These are phyloP conservation scores for Keiferia lycopersicella DNA, from an alignment of 2,888 invertebrate genomes.

Conservation along the genomic window DNA sequence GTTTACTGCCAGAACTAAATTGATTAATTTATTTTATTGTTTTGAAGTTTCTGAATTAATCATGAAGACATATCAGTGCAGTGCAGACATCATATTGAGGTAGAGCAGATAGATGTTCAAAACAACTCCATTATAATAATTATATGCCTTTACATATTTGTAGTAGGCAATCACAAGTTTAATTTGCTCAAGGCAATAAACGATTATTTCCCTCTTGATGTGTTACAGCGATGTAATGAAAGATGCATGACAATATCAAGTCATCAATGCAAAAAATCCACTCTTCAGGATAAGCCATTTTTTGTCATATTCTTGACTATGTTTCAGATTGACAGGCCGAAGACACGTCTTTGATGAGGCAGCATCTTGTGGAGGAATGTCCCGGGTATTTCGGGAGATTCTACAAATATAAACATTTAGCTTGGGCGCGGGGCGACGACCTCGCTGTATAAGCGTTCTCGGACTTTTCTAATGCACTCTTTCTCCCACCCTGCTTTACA, in stretches of 20 bases:
- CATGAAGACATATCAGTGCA: no score
- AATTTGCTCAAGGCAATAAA: no score
- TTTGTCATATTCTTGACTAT: not conserved
- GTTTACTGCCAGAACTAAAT: not conserved
- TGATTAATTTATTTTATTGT: no score
- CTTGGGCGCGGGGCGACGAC: conserved; percentile 22
- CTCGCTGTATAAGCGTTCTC: conserved; percentile 21
- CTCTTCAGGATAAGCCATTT: not conserved
- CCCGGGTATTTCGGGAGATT: conserved; percentile 44
- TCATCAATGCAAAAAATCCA: not conserved
- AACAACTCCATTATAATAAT: no score
- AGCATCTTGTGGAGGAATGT: conserved; percentile 34
- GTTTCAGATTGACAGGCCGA: conserved; percentile 27
- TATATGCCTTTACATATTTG: no score
- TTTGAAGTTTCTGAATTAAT: no score
- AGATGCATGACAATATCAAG: no score
- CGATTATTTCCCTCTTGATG: no score
- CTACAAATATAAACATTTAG: conserved; percentile 50
- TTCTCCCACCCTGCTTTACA: not conserved
- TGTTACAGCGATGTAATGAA: no score
- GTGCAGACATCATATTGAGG: not conserved
- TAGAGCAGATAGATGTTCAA: not conserved
- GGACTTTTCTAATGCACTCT: conserved; percentile 29
- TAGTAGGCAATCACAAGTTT: no score
- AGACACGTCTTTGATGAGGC: conserved; percentile 35